These are phyloP conservation scores for Prorops nasuta DNA, from an alignment of 1,140 invertebrate genomes.

Conservation along the genomic window DNA sequence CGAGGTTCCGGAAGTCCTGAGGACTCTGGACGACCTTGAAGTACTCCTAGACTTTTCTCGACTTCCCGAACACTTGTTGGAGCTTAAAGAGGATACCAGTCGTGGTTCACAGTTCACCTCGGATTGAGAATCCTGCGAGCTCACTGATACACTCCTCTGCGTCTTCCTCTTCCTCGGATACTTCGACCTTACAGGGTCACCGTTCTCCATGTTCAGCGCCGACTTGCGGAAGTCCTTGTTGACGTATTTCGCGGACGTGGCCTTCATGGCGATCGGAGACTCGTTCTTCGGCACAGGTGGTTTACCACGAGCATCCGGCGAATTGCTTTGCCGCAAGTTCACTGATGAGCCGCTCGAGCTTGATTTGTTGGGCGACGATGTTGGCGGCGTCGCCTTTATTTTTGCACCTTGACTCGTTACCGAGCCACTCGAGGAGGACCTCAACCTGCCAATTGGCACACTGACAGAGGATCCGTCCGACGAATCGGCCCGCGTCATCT, in stretches of 20 bases:
- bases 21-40: constrained; percentile 29
- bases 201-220: constrained; percentile 67
- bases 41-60: constrained; percentile 18
- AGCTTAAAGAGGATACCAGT: constrained; percentile 15
- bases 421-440: constrained; percentile 45
- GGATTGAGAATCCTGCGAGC: constrained; percentile 43
- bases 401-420: constrained; percentile 49
- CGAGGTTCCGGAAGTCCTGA: constrained; percentile 29
- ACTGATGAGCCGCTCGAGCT: constrained; percentile 27
- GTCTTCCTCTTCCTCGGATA: constrained; percentile 38
- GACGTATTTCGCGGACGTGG: constrained; percentile 45
- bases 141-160: constrained; percentile 40
- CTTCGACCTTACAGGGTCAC: constrained; percentile 40
- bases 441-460: constrained; percentile 51
- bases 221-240: constrained; percentile 80
- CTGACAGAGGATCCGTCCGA: constrained; percentile 39
- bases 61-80: constrained; percentile 16
- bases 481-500: constrained; percentile 41
- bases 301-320: constrained; percentile 49
- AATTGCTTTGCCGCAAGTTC: constrained; percentile 37
- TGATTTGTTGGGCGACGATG: constrained; percentile 27
- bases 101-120: constrained; percentile 34
- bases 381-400: constrained; percentile 43
- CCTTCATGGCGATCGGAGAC: constrained; percentile 31
- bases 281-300: constrained; percentile 51